Conservation (phyloP, 2,888 invertebrate genomes). For the Lottia gigantea region DNA sequence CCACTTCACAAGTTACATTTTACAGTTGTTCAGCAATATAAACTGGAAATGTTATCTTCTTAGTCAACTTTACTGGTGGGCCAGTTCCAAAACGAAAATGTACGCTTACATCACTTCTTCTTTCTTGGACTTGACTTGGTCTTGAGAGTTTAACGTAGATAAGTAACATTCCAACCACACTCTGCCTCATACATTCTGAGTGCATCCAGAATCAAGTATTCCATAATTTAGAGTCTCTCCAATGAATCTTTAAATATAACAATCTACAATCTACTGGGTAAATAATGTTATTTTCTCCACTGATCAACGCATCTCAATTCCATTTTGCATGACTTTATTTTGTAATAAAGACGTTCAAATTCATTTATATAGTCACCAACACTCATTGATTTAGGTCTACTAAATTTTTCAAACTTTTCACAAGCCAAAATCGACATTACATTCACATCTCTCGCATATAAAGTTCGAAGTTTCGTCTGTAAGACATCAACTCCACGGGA, state of each 20-base stretch:
- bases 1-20: background rate
- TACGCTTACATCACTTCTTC: background rate
- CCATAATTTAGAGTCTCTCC: background rate
- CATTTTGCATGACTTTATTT: background rate
- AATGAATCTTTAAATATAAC: background rate
- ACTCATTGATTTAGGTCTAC: slow-evolving; percentile 7
- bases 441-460: slow-evolving; percentile 4
- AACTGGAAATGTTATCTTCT: background rate
- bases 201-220: background rate
- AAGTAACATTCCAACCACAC: background rate
- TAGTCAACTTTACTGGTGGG: background rate
- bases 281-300: slow-evolving; percentile 1
- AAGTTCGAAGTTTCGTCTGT: background rate
- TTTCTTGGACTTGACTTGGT: background rate
- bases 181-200: background rate
- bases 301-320: background rate
- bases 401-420: slow-evolving; percentile 1
- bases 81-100: background rate
- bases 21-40: background rate
- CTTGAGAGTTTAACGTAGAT: background rate
- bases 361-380: slow-evolving; percentile 6
- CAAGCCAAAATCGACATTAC: background rate
- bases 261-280: background rate
- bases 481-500: background rate
- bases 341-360: background rate